phyloP scores from a whole-genome alignment of 2,888 invertebrate species.

The Pyrgus malvae region DNA sequence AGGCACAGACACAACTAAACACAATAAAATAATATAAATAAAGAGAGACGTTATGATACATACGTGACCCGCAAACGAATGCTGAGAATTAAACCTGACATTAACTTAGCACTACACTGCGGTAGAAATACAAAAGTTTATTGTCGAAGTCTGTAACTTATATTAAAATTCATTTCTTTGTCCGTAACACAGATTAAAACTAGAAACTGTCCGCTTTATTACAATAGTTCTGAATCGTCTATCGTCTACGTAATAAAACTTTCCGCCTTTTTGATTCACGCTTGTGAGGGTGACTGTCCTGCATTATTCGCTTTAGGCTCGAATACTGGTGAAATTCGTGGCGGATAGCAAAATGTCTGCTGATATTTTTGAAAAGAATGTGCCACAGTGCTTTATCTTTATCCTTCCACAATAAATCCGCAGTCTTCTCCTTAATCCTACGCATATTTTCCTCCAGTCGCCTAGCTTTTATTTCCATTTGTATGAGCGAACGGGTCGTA shows the following conservation, averaged over 20 bases:
- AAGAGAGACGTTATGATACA: slow-evolving; percentile 56
- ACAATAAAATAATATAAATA: slow-evolving; percentile 52
- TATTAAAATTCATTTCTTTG: slow-evolving; percentile 45
- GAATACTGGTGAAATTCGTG: slow-evolving; percentile 78
- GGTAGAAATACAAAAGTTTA: slow-evolving; percentile 28
- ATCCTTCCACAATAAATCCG: slow-evolving; percentile 81
- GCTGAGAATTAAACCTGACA: slow-evolving; percentile 10
- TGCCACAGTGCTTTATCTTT: slow-evolving; percentile 80
- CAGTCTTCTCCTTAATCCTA: slow-evolving; percentile 80
- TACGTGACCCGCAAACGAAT: slow-evolving; percentile 48
- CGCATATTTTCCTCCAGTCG: slow-evolving; percentile 81
- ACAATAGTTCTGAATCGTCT: slow-evolving; percentile 4
- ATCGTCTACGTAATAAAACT: slow-evolving; percentile 46
- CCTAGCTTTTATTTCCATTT: slow-evolving; percentile 82
- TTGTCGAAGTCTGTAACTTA: slow-evolving; percentile 46
- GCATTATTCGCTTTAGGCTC: slow-evolving; percentile 71
- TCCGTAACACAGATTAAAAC: slow-evolving; percentile 34
- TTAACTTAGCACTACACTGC: slow-evolving; percentile 10
- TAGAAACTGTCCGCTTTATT: slow-evolving; percentile 13
- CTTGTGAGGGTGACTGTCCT: slow-evolving; percentile 58
- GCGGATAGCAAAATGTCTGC: slow-evolving; percentile 75
- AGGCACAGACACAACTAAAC: slow-evolving; percentile 48
- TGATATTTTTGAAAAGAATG: slow-evolving; percentile 79
- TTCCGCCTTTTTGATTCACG: slow-evolving; percentile 53
- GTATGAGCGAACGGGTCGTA: slow-evolving; percentile 80